phyloP scores from a whole-genome alignment of 2,888 invertebrate species.

The Quadroppia sp. region DNA sequence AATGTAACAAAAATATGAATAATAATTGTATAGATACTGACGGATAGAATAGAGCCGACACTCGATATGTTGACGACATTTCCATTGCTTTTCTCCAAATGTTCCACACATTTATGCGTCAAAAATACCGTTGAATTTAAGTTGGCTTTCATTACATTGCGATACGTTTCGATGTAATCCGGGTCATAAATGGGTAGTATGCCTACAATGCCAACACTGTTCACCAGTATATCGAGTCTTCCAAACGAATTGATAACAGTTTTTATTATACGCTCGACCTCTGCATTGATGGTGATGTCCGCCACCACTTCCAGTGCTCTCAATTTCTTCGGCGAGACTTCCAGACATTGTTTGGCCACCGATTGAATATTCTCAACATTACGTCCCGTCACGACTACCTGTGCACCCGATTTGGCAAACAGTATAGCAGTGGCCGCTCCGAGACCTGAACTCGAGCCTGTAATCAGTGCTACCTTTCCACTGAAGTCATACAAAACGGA shows the following conservation, averaged over 20 bases:
- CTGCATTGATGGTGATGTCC: neutral
- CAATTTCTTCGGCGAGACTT: neutral
- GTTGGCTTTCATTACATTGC: neutral
- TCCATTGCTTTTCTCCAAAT: constrained; percentile 39
- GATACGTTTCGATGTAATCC: neutral
- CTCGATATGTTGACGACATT: constrained; percentile 34
- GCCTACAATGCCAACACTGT: neutral
- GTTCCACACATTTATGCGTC: neutral
- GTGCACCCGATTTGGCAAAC: constrained; percentile 18
- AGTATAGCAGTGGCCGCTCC: neutral
- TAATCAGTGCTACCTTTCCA: constrained; percentile 24
- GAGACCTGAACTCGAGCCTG: constrained; percentile 13
- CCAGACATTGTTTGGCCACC: constrained; percentile 3
- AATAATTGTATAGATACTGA: neutral
- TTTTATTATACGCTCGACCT: neutral
- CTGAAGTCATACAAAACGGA: too few species aligned
- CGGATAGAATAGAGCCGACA: neutral
- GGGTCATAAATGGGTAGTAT: neutral
- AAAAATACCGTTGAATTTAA: constrained; percentile 14
- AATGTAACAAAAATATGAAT: too few species aligned
- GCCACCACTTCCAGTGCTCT: constrained; percentile 5
- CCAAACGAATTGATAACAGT: constrained; percentile 17
- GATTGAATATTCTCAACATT: neutral
- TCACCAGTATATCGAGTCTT: constrained; percentile 37
- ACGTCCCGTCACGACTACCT: constrained; percentile 1